Percentiles rank a stretch among this genome's conserved stretches.
Evolutionary conservation across 1,140 invertebrate genomes (phyloP).

Genomic region (Zaprionus tsacasi): DNA sequence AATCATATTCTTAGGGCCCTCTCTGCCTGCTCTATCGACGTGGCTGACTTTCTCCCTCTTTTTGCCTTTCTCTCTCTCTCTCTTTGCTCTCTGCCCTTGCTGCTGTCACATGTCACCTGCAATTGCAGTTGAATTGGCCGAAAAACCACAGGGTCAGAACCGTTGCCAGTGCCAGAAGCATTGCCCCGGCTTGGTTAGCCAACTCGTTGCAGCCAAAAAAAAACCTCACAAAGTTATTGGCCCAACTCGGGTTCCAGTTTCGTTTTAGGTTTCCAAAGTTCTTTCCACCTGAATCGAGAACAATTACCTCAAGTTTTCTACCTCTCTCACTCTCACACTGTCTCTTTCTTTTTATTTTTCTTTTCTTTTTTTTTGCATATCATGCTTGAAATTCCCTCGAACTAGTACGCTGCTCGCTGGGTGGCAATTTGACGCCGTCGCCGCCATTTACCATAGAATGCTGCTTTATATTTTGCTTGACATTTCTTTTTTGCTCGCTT

Average conservation of each 20-base stretch:
- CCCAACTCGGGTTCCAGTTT: neutral
- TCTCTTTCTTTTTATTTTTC: neutral
- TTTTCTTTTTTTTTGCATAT: slow-evolving; percentile 3
- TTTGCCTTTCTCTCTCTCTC: neutral
- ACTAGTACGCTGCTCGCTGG: neutral
- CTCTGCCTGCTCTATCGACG: neutral
- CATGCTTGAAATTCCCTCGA: neutral
- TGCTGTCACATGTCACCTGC: slow-evolving; percentile 28
- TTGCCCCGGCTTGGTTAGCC: neutral
- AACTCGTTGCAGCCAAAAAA: neutral
- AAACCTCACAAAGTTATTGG: neutral
- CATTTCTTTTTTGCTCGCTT: neutral
- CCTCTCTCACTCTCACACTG: neutral
- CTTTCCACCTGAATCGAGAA: neutral
- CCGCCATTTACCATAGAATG: neutral
- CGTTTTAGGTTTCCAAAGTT: neutral
- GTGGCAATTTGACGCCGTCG: slow-evolving; percentile 5
- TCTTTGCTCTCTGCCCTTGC: neutral
- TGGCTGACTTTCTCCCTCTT: neutral
- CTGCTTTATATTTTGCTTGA: neutral
- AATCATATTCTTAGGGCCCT: slow-evolving; percentile 31
- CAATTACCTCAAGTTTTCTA: slow-evolving; percentile 2
- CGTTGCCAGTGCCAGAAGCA: neutral
- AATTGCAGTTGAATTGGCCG: slow-evolving; percentile 10
- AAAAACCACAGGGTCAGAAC: slow-evolving; percentile 4